A percentile compares a stretch with the other conserved stretches of the same genome.
Evolutionary conservation across 2,888 invertebrate genomes (phyloP).

Genomic region (Ichneumoninae sp.): DNA sequence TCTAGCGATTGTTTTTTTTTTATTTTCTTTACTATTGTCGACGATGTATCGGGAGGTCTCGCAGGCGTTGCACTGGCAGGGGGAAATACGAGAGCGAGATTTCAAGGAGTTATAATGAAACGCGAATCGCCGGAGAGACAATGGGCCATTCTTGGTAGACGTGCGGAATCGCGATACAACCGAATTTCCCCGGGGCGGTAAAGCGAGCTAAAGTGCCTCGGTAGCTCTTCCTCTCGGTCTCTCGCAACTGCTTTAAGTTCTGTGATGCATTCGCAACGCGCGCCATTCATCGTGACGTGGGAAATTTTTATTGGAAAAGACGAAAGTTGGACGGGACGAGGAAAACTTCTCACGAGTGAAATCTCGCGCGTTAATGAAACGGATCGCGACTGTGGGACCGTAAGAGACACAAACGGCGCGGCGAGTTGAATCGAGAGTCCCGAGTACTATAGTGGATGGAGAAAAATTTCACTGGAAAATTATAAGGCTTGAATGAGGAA

Average conservation of each 20-base stretch:
- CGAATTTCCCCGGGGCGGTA: slow-evolving; percentile 41
- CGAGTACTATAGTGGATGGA: not conserved
- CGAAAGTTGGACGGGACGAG: slow-evolving; percentile 53
- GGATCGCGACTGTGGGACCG: slow-evolving; percentile 18
- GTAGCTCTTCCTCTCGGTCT: not conserved
- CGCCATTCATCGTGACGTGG: slow-evolving; percentile 41
- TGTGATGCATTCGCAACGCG: slow-evolving; percentile 10
- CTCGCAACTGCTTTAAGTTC: slow-evolving; percentile 16
- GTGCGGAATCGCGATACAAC: slow-evolving; percentile 39
- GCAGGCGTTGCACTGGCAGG: not conserved
- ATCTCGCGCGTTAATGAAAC: slow-evolving; percentile 63
- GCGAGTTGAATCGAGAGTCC: slow-evolving; percentile 18
- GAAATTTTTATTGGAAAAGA: slow-evolving; percentile 58
- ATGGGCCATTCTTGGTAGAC: slow-evolving; percentile 54
- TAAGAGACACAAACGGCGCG: not conserved
- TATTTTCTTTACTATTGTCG: not conserved
- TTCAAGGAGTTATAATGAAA: slow-evolving; percentile 57
- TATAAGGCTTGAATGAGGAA: not conserved
- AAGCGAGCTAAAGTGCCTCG: slow-evolving; percentile 51
- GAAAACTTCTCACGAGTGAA: slow-evolving; percentile 66
- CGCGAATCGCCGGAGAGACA: slow-evolving; percentile 52
- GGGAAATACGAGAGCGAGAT: slow-evolving; percentile 34
- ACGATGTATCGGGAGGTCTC: not conserved
- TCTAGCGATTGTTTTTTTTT: not conserved
- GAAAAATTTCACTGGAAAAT: slow-evolving; percentile 46